These are phyloP conservation scores for Siderastrea siderea DNA, from an alignment of 92 coral and sea anemone genomes.

Conservation along the genomic window DNA sequence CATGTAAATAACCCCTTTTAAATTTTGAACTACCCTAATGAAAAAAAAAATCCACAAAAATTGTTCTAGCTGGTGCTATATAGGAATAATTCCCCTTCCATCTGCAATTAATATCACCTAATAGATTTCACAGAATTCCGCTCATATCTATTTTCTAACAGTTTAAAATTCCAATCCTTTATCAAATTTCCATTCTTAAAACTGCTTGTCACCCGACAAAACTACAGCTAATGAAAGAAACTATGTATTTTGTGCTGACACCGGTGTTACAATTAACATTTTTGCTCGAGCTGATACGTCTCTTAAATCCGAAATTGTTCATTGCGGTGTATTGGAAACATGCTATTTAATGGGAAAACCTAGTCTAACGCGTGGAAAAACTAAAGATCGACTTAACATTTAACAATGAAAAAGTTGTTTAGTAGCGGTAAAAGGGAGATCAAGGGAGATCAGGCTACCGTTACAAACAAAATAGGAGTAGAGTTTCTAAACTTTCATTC, in stretches of 20 bases:
- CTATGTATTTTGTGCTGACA: constrained; percentile 14
- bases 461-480: constrained; percentile 16
- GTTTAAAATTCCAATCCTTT: constrained; percentile 21
- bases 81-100: not conserved
- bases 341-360: not conserved
- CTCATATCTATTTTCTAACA: constrained; percentile 22
- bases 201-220: constrained; percentile 19
- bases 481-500: constrained; percentile 26
- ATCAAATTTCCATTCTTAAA: constrained; percentile 29
- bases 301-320: not conserved
- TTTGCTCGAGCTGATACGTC: not conserved
- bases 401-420: not conserved
- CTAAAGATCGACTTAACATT: not conserved
- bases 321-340: not conserved
- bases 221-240: not conserved
- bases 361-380: not conserved
- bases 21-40: not conserved
- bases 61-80: not conserved
- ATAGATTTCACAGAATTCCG: constrained; percentile 9
- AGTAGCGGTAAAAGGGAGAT: not conserved
- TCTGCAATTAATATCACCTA: constrained; percentile 33
- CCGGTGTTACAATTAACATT: not conserved
- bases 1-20: not conserved
- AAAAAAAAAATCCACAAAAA: not conserved
- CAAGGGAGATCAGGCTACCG: not conserved